Evolutionary conservation across 2,888 invertebrate species (phyloP), one percentile per base, ranked within the genome.

Genomic region (Phortica magna): DNA sequence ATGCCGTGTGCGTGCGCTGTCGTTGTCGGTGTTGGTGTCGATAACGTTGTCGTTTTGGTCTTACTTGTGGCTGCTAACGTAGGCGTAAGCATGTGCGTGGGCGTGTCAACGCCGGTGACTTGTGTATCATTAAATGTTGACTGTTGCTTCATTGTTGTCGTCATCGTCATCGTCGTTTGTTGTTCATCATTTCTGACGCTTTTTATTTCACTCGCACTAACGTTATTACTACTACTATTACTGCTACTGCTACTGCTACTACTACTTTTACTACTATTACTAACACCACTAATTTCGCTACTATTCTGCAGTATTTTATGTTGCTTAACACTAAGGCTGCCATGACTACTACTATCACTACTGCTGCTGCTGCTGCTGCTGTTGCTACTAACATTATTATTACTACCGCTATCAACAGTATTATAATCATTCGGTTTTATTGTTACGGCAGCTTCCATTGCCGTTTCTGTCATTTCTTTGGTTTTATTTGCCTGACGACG

Each of bases 1-100:
- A 90, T 88, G 77, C 88, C 85, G 73, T 80, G 57, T 43, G 74
- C 75, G 39, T 22, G 41, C 14, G 75, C 17, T 55, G 79, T 76
- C 10, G 76, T 61, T 59, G 68, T 79, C 7, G 68, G 64, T 5
- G 55, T 53, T n/a, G 43, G 53, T 22, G 9, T 22, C 53, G 42
- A 2, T 14, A 64, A 19, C 14, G 75, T 22, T 55, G 79, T 76
- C 10, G 76, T 67, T 59, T 31, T 31, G 31, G 68, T 79, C 7
- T 61, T 67, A 0, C 42, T 42, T 31, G 68, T 55, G 9, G 78
- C 77, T 12, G 14, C 19, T 7, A 14, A 14, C 14, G 31, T 31
- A 4, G 31, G 31, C 31, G 43, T 31, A 31, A 31, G 53, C 10
- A 10, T 5, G 19, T 12, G 48, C 48, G 14, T 48, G 48, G 48